These are phyloP conservation scores for Phymorhynchus buccinoides DNA, from an alignment of 1,140 invertebrate species.

Conservation along the genomic window DNA sequence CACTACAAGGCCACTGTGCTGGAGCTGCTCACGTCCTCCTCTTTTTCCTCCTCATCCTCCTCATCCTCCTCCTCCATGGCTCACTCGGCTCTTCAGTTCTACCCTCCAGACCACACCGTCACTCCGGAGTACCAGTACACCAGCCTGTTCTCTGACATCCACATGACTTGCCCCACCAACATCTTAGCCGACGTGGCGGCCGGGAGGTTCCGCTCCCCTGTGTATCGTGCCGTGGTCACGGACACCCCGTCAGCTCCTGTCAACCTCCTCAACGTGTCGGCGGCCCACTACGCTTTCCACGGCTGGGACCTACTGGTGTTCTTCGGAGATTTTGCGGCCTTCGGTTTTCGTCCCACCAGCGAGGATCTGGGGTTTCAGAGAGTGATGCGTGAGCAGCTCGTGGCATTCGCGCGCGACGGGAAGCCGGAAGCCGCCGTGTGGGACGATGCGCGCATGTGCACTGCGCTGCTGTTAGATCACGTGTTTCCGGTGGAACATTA, in stretches of 20 bases:
- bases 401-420: slow-evolving; percentile 54
- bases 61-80: slow-evolving; percentile 27
- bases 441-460: slow-evolving; percentile 40
- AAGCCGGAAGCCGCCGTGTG: slow-evolving; percentile 49
- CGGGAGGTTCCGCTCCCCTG: slow-evolving; percentile 45
- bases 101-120: slow-evolving; percentile 41
- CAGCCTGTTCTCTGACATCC: slow-evolving; percentile 52
- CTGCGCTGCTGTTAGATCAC: slow-evolving; percentile 42
- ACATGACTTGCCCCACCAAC: slow-evolving; percentile 53
- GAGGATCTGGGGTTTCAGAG: slow-evolving; percentile 55
- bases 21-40: slow-evolving; percentile 40
- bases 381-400: slow-evolving; percentile 50
- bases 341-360: slow-evolving; percentile 45
- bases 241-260: slow-evolving; percentile 51
- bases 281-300: slow-evolving; percentile 51
- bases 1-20: slow-evolving; percentile 50
- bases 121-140: slow-evolving; percentile 55
- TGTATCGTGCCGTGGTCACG: slow-evolving; percentile 56
- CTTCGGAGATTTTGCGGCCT: slow-evolving; percentile 55
- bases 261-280: slow-evolving; percentile 41
- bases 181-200: slow-evolving; percentile 41
- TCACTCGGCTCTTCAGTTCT: slow-evolving; percentile 45
- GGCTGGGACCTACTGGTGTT: slow-evolving; percentile 62
- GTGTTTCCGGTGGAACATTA: slow-evolving; percentile 28
- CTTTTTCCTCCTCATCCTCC: not conserved